Base-by-base conservation (phyloP, 2,797 vertebrate species). In the Pipistrellus kuhlii region DNA sequence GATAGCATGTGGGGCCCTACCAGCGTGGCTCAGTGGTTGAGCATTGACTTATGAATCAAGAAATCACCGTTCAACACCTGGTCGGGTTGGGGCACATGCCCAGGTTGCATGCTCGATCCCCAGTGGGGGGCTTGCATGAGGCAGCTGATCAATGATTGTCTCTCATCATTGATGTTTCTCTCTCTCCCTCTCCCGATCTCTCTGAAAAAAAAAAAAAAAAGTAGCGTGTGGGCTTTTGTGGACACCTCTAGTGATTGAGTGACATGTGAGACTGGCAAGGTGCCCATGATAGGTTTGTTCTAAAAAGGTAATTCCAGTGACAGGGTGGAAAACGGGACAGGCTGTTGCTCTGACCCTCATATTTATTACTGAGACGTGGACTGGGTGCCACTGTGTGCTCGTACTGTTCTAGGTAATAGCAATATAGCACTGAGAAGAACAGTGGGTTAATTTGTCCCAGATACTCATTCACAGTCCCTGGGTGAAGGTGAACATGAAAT, bases 331-430 rank as follows among this genome's bases (percentile, higher is more conserved):
- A 46, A 30, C 0, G 15, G 17, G 57, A 51, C 1, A 4, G 44
- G 30, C 48, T 53, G 1, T 13, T 32, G 1, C 51, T 59, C 72
- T 25, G 32, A 75, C 44, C 76, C 57, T 69, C 38, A 25, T 2
- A 14, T 13, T 81, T 59, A 20, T 44, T 13, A 5, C 20, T n/a
- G 32, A 38, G 4, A 30, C 0, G 38, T 10, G 2, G 3, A 17
- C 21, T 3, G 44, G 38, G 25, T 1, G 6, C 64, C 0, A 2
- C 48, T 44, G 0, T 15, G 20, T 14, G 20, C 41, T 0, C 3
- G 13, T 0, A 10, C 10, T 1, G 1, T 62, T 17, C 21, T 27
- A 32, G 78, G 11, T 44, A 51, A 55, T 1, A 5, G 64, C 38
- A 30, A 20, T 1, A 21, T 0, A 57, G 83, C 25, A 4, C 21